Base-by-base conservation (phyloP, 2,797 vertebrate genomes). In the Sebastes glaucus region DNA sequence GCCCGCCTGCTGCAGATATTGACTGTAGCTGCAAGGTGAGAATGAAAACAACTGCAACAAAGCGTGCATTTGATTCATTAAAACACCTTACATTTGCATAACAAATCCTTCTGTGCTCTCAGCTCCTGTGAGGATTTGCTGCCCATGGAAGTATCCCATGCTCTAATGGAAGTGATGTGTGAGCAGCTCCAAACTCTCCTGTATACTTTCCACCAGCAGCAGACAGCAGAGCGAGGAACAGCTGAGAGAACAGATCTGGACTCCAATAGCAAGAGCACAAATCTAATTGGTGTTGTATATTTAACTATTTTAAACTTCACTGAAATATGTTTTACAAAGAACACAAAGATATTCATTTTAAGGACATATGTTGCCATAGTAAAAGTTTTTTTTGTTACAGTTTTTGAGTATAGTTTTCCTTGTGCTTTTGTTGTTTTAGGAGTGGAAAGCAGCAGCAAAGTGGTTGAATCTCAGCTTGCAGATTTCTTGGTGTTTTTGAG, bases 111-210 rank as follows among this genome's bases (percentile, higher is more conserved):
- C 11, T 86, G 11, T 79, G 22, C 59, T 72, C 42, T 33, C 77
- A 96, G 96, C 87, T 95, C 94, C 33, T 97, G 93, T 89, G 96
- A 96, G 80, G 94, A 95, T 27, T 80, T 87, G 42, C 89, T 97
- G 62, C 95, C 96, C 2, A 27, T 94, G 27, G 96, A 96, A 5
- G 92, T 97, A 22, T 95, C 96, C 27, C 86, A 94, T 57, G 93
- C 95, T 25, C 85, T 96, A 16, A 96, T 96, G 96, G 96, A 96
- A 42, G 96, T 97, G 70, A 96, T 97, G 96, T 95, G 94, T 64
- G 92, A 96, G 77, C 96, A 97, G 83, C 93, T 97, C 59, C 95
- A 96, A 81, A 93, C 90, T 49, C 85, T 96, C 52, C 87, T 96
- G 66, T 81, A 87, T 70, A 91, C 90, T 23, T 93, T 95, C 71